These are phyloP conservation scores for Austrofundulus limnaeus DNA, from an alignment of 2,113 vertebrate species.

Conservation along the genomic window DNA sequence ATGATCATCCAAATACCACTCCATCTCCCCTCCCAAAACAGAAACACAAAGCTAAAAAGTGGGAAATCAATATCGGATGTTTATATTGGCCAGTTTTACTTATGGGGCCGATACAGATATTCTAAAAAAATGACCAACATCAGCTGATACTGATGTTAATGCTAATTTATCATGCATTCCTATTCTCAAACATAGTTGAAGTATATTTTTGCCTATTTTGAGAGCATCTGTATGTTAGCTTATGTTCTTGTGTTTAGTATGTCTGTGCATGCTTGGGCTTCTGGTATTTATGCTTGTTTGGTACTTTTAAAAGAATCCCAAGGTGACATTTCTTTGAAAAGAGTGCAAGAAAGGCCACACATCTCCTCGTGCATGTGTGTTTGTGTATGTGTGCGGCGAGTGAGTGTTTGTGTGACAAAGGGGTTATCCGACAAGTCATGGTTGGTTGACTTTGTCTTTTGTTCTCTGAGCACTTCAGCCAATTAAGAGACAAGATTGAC, in stretches of 20 bases:
- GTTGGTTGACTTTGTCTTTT: constrained; percentile 71
- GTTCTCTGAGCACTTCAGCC: constrained; percentile 63
- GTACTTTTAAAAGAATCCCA: constrained; percentile 58
- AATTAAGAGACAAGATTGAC: constrained; percentile 76
- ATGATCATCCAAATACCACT: too few relatives aligned
- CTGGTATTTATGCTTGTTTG: constrained; percentile 50
- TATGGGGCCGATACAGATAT: too few relatives aligned
- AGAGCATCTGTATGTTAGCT: constrained; percentile 21
- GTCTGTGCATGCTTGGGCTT: constrained; percentile 7
- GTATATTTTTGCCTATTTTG: too few relatives aligned
- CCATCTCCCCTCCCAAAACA: too few relatives aligned
- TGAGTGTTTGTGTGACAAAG: constrained; percentile 28
- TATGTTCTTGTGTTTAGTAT: constrained; percentile 4
- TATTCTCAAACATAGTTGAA: not conserved
- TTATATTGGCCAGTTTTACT: too few relatives aligned
- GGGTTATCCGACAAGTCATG: constrained; percentile 69
- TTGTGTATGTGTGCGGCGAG: constrained; percentile 7
- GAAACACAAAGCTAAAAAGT: too few relatives aligned
- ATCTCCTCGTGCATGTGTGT: constrained; percentile 5
- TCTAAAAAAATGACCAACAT: too few relatives aligned
- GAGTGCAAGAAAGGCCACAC: constrained; percentile 36
- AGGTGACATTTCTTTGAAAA: constrained; percentile 73
- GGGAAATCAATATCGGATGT: too few relatives aligned
- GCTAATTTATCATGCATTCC: too few relatives aligned
- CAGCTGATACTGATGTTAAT: too few relatives aligned